Conservation (phyloP, 2,797 vertebrate genomes). For the Bradypus variegatus region DNA sequence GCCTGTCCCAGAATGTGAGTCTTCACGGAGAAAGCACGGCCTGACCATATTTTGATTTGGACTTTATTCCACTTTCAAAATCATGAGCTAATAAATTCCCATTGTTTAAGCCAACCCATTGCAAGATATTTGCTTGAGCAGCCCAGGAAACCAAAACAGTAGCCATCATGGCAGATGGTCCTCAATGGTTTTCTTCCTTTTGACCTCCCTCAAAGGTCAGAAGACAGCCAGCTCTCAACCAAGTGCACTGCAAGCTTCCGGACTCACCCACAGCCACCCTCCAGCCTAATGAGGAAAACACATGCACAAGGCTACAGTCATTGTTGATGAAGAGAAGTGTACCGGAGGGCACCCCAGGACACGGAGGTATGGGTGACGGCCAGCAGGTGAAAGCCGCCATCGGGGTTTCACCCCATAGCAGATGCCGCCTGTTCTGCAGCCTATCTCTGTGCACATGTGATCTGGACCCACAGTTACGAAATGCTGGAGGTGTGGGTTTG, state of each 20-base stretch:
- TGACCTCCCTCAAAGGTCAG: neutral
- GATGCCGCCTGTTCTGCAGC: rapidly evolving
- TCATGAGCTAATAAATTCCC: neutral
- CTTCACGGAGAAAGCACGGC: no score
- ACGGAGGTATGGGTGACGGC: rapidly evolving
- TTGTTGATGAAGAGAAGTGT: rapidly evolving
- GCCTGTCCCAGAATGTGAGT: no score
- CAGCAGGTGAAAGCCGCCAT: rapidly evolving
- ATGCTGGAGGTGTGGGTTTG: neutral
- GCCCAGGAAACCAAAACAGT: neutral
- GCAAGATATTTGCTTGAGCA: neutral
- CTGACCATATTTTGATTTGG: neutral
- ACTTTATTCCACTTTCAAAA: neutral
- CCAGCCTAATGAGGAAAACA: neutral
- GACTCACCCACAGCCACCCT: neutral
- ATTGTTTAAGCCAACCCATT: neutral
- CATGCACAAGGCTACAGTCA: rapidly evolving
- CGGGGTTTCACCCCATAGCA: no score
- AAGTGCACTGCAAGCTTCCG: neutral
- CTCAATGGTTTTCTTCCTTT: neutral
- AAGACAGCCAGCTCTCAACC: neutral
- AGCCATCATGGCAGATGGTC: no score
- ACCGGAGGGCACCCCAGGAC: rapidly evolving
- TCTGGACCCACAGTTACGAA: neutral
- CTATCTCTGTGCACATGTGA: no score